Conservation (phyloP, 2,888 invertebrate genomes). For the Seladonia tumulorum region DNA sequence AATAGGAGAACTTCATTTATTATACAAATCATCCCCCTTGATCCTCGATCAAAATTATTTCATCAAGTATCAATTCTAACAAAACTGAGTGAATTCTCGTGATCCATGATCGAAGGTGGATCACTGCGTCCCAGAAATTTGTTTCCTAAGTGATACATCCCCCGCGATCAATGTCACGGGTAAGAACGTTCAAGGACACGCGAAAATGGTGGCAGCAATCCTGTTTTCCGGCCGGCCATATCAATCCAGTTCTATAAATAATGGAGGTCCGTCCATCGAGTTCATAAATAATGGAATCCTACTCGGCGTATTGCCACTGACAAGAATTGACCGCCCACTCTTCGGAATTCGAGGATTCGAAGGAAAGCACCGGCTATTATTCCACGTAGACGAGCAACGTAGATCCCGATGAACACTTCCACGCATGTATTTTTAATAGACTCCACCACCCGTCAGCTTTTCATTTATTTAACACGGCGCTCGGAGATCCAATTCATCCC, state of each 20-base stretch:
- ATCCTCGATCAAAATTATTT: no score
- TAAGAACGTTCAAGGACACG: conserved; percentile 38
- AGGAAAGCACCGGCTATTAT: conserved; percentile 27
- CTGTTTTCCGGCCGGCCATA: conserved; percentile 39
- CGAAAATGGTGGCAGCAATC: conserved; percentile 34
- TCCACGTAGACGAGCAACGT: conserved; percentile 41
- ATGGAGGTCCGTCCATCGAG: conserved; percentile 48
- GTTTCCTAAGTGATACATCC: conserved; percentile 9
- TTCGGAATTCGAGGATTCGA: conserved; percentile 42
- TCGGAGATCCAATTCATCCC: conserved; percentile 5
- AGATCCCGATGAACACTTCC: conserved; percentile 17
- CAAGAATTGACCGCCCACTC: conserved; percentile 47
- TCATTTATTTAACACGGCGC: conserved; percentile 28
- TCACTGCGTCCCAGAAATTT: not conserved
- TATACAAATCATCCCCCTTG: no score
- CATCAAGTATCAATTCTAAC: not conserved
- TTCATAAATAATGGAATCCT: conserved; percentile 66
- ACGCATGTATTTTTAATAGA: conserved; percentile 41
- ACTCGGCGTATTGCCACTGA: conserved; percentile 32
- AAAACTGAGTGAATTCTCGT: not conserved
- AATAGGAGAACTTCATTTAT: no score
- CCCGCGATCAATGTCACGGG: conserved; percentile 19
- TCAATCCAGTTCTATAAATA: conserved; percentile 59
- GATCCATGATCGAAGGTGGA: not conserved
- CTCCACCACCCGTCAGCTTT: no score